Conservation (phyloP, 2,113 vertebrate species). For the Hymenochirus boettgeri region DNA sequence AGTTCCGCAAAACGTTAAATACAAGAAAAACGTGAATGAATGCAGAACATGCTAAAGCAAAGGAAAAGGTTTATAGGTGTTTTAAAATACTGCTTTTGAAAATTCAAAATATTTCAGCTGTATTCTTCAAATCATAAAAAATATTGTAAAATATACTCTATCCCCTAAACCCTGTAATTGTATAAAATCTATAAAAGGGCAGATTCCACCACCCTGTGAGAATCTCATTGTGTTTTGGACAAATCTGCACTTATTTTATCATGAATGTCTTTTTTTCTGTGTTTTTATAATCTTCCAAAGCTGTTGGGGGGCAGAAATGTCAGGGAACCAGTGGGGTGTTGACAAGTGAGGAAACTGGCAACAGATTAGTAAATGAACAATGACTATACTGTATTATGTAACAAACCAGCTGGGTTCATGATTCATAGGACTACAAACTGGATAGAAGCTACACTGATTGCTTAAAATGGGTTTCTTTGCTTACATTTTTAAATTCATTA, state of each 20-base stretch:
- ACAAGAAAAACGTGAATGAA: no score
- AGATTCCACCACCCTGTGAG: background rate
- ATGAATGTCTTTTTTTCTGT: background rate
- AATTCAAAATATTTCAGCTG: no score
- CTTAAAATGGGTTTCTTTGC: no score
- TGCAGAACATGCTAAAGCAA: no score
- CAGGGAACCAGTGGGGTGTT: background rate
- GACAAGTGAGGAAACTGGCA: background rate
- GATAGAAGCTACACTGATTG: background rate
- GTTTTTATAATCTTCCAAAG: background rate
- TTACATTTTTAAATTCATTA: no score
- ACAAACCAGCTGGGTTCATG: background rate
- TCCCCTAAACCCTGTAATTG: no score
- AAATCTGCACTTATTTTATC: background rate
- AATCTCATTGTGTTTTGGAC: background rate
- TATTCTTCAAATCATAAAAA: no score
- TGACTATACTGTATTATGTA: background rate
- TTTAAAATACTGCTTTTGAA: no score
- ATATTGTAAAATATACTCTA: no score
- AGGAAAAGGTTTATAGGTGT: no score
- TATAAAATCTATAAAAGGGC: no score
- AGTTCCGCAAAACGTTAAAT: no score
- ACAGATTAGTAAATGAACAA: background rate
- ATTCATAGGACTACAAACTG: background rate
- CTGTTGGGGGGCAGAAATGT: background rate